Percentiles rank a stretch among this genome's conserved stretches.
These are phyloP conservation scores for Octodonta nipae DNA, from an alignment of 2,888 invertebrate genomes.

Conservation along the genomic window DNA sequence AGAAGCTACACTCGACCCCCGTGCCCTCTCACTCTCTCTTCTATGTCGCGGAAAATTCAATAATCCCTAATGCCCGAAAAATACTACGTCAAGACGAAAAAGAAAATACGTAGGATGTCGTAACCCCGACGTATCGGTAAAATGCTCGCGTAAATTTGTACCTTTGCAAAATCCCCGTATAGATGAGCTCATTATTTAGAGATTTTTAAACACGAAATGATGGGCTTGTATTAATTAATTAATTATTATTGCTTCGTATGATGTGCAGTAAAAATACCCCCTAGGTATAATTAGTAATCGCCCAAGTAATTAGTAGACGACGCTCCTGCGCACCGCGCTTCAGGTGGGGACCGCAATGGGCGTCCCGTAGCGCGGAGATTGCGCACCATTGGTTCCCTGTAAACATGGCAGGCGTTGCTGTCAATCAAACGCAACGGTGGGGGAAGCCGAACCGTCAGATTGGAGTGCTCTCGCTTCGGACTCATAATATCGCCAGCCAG, in stretches of 20 bases:
- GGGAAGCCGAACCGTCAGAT: conserved; percentile 20
- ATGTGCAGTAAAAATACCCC: conserved; percentile 37
- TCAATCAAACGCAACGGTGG: conserved; percentile 27
- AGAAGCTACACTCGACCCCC: too few relatives aligned
- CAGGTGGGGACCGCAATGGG: conserved; percentile 9
- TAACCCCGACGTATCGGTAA: too few relatives aligned
- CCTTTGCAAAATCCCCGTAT: too few relatives aligned
- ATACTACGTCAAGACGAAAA: too few relatives aligned
- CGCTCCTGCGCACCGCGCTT: conserved; percentile 12
- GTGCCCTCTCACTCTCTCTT: too few relatives aligned
- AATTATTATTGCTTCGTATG: conserved; percentile 36
- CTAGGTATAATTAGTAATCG: conserved; percentile 38
- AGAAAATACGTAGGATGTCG: too few relatives aligned
- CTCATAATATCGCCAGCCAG: conserved; percentile 30
- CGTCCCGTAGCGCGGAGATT: conserved; percentile 11
- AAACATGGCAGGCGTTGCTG: conserved; percentile 36
- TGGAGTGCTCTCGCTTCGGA: conserved; percentile 9
- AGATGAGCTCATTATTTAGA: conserved; percentile 28
- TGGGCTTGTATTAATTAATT: conserved; percentile 34
- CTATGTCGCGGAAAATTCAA: too few relatives aligned
- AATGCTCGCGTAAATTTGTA: too few relatives aligned
- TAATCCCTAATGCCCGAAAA: too few relatives aligned
- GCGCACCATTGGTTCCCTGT: conserved; percentile 25
- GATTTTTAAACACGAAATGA: conserved; percentile 35
- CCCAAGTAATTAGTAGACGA: conserved; percentile 29